Base-by-base conservation (phyloP, 2,797 vertebrate species). In the Sparidentex hasta region DNA sequence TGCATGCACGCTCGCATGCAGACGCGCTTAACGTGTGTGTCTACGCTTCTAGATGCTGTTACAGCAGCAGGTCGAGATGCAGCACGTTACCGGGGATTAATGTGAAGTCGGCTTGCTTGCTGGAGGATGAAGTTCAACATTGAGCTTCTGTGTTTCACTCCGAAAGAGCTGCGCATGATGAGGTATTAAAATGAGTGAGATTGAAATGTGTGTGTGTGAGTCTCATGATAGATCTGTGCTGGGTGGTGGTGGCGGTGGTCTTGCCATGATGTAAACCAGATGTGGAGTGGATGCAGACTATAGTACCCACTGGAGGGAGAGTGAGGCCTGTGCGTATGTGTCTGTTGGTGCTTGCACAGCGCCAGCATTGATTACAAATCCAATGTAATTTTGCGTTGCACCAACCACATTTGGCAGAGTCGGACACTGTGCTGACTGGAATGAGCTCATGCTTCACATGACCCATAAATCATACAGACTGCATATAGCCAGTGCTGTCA, bases 231-330 rank as follows among this genome's bases (percentile, higher is more conserved):
- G 80, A 87, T 86, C 65, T 85, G 61, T 70, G 70, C 58, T 84
- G 90, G 86, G 84, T 89, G 88, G 86, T 90, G 87, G 85, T 88
- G 80, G 80, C 82, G 82, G 91, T 92, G 92, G 87, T 90, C 81
- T 81, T 56, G 65, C 70, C 71, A 16, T 92, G 92, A 96, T 95
- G 81, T 92, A 90, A 93, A 90, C 93, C 95, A 95, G 94, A 95
- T 95, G 95, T 93, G 83, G 84, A 82, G 51, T 91, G 74, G 87
- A 92, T 92, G 83, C 71, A 87, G 87, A 76, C 82, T 64, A 86
- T 90, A 46, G 54, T 92, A 93, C 90, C 92, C 81, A 89, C 81
- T 74, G 67, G 65, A 86, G 88, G 69, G 71, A 86, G 84, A 89
- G 80, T 57, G 87, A 83, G 65, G 84, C 61, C 44, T 81, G 67